phyloP scores from a whole-genome alignment of 2,888 invertebrate genomes.

The Yponomeuta evonymella region DNA sequence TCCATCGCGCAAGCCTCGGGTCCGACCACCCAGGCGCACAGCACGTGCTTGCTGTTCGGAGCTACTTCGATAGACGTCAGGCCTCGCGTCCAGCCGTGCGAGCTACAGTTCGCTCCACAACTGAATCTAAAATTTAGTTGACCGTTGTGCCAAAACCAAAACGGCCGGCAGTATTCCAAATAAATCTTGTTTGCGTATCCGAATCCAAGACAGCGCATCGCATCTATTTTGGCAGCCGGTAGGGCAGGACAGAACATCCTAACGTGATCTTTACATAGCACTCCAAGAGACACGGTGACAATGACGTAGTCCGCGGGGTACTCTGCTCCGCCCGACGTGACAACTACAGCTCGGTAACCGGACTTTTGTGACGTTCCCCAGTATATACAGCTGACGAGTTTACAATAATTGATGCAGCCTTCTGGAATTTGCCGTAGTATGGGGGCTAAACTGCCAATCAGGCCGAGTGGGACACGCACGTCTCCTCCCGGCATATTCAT shows the following conservation, averaged over 20 bases:
- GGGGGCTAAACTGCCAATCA: slow-evolving; percentile 79
- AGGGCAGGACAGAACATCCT: slow-evolving; percentile 83
- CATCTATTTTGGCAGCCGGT: slow-evolving; percentile 81
- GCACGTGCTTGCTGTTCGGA: slow-evolving; percentile 81
- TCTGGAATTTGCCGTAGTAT: slow-evolving; percentile 79
- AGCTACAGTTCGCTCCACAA: slow-evolving; percentile 64
- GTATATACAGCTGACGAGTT: slow-evolving; percentile 81
- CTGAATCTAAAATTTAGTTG: slow-evolving; percentile 79
- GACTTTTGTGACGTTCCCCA: slow-evolving; percentile 78
- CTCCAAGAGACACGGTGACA: slow-evolving; percentile 85
- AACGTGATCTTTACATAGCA: slow-evolving; percentile 78
- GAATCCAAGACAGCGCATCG: slow-evolving; percentile 81
- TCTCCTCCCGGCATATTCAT: slow-evolving; percentile 76
- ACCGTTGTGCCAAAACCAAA: slow-evolving; percentile 82
- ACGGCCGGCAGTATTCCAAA: slow-evolving; percentile 83
- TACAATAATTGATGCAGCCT: slow-evolving; percentile 78
- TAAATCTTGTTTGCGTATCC: slow-evolving; percentile 87
- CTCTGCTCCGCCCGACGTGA: slow-evolving; percentile 81
- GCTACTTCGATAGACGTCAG: slow-evolving; percentile 81
- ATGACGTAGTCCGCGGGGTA: slow-evolving; percentile 87
- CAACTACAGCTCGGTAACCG: slow-evolving; percentile 73
- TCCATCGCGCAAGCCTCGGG: slow-evolving; percentile 81
- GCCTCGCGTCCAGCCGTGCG: slow-evolving; percentile 83
- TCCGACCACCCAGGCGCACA: slow-evolving; percentile 83
- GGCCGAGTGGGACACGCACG: slow-evolving; percentile 79